phyloP scores from a whole-genome alignment of 1,140 invertebrate species.

The Odontomachus brunneus region DNA sequence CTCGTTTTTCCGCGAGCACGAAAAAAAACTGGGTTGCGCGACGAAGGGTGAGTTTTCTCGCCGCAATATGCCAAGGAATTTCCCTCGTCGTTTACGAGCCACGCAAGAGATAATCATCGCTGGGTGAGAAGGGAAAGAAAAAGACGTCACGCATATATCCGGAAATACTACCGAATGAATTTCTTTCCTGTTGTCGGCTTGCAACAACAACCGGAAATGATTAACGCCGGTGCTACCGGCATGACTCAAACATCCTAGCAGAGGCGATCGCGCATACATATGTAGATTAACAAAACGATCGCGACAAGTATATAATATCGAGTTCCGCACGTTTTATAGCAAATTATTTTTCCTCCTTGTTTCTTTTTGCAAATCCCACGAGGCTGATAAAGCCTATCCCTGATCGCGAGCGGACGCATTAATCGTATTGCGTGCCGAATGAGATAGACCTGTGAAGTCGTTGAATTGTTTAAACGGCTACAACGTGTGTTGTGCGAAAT shows the following conservation, averaged over 20 bases:
- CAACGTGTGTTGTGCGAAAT: background rate
- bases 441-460: background rate
- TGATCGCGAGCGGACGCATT: constrained; percentile 9
- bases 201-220: background rate
- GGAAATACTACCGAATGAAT: constrained; percentile 1
- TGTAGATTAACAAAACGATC: background rate
- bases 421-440: constrained; percentile 8
- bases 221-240: background rate
- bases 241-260: background rate
- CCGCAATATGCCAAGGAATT: constrained; percentile 25
- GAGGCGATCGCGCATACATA: background rate
- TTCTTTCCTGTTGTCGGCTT: background rate
- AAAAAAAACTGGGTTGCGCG: constrained; percentile 12
- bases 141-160: background rate
- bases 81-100: constrained; percentile 2
- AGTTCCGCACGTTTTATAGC: background rate
- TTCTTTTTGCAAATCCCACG: background rate
- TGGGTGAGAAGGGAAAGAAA: background rate
- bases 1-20: background rate
- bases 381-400: background rate
- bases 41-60: background rate
- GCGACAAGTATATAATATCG: background rate
- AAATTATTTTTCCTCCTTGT: background rate
- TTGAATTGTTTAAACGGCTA: background rate
- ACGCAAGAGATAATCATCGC: constrained; percentile 12